Percentiles rank a stretch among this genome's conserved stretches.
Conservation (phyloP, 2,888 invertebrate genomes). For the Drosophila mimica region DNA sequence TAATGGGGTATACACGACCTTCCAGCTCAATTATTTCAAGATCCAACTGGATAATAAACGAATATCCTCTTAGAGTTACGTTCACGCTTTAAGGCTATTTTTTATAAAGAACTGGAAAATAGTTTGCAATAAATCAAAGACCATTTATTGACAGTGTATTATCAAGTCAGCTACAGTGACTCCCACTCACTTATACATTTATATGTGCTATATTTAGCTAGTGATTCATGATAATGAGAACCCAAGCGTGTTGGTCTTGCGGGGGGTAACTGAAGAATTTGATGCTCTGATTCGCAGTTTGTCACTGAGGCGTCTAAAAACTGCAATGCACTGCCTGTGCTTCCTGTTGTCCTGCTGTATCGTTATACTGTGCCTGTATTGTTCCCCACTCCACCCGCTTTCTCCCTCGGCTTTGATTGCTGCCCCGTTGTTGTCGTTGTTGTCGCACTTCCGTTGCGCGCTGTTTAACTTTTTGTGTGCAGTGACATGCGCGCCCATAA, state of each 20-base stretch:
- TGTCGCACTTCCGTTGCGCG: slow-evolving; percentile 78
- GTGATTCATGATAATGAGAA: slow-evolving; percentile 69
- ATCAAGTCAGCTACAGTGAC: not conserved
- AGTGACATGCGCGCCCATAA: slow-evolving; percentile 77
- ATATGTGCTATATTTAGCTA: slow-evolving; percentile 55
- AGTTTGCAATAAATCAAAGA: not conserved
- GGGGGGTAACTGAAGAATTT: slow-evolving; percentile 31
- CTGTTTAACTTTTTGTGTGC: slow-evolving; percentile 81
- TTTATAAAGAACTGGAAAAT: no score
- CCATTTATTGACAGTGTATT: slow-evolving; percentile 7
- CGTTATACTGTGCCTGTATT: slow-evolving; percentile 16
- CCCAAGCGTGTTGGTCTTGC: slow-evolving; percentile 6
- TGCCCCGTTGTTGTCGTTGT: slow-evolving; percentile 18
- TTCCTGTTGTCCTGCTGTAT: slow-evolving; percentile 66
- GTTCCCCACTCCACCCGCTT: not conserved
- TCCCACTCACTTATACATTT: not conserved
- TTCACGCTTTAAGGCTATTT: no score
- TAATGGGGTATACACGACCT: slow-evolving; percentile 32
- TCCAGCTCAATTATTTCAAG: not conserved
- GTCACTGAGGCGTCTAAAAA: slow-evolving; percentile 54
- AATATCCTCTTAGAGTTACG: not conserved
- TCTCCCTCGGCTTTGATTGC: not conserved
- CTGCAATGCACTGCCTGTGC: slow-evolving; percentile 58
- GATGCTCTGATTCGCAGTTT: slow-evolving; percentile 62
- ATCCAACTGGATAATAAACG: not conserved